Conservation (phyloP, 2,113 vertebrate species). For the Gambusia holbrooki region DNA sequence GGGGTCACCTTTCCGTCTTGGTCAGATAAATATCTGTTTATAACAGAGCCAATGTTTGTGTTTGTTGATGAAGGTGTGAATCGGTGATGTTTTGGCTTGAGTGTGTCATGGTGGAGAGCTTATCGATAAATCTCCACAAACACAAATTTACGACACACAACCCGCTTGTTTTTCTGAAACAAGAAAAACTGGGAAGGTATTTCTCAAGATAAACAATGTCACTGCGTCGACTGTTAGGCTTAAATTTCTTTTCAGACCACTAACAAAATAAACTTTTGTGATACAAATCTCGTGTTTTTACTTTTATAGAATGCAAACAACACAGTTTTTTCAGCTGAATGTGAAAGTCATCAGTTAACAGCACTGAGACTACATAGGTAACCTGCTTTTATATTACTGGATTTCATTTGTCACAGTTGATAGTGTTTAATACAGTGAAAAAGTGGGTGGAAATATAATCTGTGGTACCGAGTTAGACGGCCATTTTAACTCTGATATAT, state of each 20-base stretch:
- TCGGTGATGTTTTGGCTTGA: slow-evolving; percentile 24
- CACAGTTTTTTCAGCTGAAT: background rate
- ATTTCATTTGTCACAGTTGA: no score
- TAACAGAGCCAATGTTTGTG: slow-evolving; percentile 30
- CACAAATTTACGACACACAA: slow-evolving; percentile 47
- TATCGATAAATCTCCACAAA: slow-evolving; percentile 54
- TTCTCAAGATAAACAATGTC: slow-evolving; percentile 14
- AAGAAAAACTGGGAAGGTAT: slow-evolving; percentile 29
- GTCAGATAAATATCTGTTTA: slow-evolving; percentile 50
- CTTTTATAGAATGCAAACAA: background rate
- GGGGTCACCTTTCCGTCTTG: slow-evolving; percentile 32
- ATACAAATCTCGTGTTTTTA: background rate
- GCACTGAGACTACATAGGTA: no score
- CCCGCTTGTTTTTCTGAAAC: slow-evolving; percentile 38
- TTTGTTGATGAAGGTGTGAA: slow-evolving; percentile 50
- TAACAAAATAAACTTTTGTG: background rate
- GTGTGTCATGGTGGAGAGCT: slow-evolving; percentile 17
- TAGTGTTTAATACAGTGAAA: no score
- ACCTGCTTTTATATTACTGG: no score
- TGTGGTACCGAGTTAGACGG: no score
- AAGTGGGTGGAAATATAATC: no score
- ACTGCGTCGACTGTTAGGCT: background rate
- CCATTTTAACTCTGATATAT: no score
- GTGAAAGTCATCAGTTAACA: background rate
- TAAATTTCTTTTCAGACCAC: background rate